Evolutionary conservation across 2,113 vertebrate genomes (phyloP), one percentile per base, ranked within the genome.

Genomic region (Varanus salvator): DNA sequence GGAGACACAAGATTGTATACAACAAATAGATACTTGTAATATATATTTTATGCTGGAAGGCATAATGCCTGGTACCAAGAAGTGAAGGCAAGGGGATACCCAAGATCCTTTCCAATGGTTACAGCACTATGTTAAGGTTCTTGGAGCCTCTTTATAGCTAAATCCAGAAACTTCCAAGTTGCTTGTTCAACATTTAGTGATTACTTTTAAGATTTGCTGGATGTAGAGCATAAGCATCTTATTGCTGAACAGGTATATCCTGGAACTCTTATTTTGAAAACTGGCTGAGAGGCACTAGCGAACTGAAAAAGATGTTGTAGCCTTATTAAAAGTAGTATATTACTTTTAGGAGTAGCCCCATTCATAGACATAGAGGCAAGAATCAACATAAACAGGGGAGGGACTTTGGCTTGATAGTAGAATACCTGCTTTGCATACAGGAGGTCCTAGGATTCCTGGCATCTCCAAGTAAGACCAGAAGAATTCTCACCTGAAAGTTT

Each of bases 1-100:
- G 66, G 88, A 94, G 93, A 75, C 84, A 77, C 88, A 93, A 69
- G 3, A 87, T 90, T 92, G 89, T 74, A 90, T 94, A 52, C 89
- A 87, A 34, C 48, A 11, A 68, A 77, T 34, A 87, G 77, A 83
- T 23, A 19, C 19, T 74, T 34, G n/a, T 23, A 66, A 23, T 89
- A 57, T 86, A 77, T 91, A 91, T 94, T 91, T 92, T 87, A 82
- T 90, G 90, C 76, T 9, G 0, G 34, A 44, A 78, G 72, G 52
- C 60, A 69, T 89, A 48, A 68, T 50, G 85, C 85, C 48, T 87
- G 17, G 8, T 87, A 92, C 85, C 84, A 89, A 52, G 64, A 89
- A 72, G 9, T 66, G 71, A 60, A 0, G 21, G 89, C 8, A 87
- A 48, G 83, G 60, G 60, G 60, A 19, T 64, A 19, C 60, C 60